Percentiles rank a stretch among this genome's conserved stretches.
Evolutionary conservation across 2,888 invertebrate genomes (phyloP).

Genomic region (Scaptomyza reducta): DNA sequence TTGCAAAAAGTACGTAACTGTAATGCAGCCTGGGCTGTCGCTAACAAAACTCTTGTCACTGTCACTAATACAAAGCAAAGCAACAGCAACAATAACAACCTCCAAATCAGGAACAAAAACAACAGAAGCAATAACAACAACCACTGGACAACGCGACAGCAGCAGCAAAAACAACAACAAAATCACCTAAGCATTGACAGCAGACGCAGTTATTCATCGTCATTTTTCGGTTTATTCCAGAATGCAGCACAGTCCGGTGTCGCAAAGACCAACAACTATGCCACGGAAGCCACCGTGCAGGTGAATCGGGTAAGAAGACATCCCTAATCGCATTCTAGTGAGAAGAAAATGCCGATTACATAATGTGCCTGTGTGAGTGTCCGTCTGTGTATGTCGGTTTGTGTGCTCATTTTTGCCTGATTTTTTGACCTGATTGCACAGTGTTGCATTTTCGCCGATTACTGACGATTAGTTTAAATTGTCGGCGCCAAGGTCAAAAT

Average conservation of each 20-base stretch:
- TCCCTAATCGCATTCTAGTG: background rate
- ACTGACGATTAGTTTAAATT: constrained; percentile 11
- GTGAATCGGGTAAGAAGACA: constrained; percentile 82
- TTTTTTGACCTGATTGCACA: constrained; percentile 56
- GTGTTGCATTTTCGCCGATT: constrained; percentile 55
- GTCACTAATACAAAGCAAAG: constrained; percentile 40
- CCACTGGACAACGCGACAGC: constrained; percentile 37
- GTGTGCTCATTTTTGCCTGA: constrained; percentile 11
- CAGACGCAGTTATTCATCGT: constrained; percentile 76
- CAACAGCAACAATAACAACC: constrained; percentile 5
- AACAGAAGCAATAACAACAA: constrained; percentile 30
- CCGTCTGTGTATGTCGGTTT: background rate
- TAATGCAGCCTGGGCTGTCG: constrained; percentile 39
- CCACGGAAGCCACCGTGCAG: constrained; percentile 84
- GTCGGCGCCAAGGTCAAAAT: constrained; percentile 41
- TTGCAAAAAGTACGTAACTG: constrained; percentile 82
- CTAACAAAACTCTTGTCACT: constrained; percentile 46
- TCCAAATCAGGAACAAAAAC: constrained; percentile 16
- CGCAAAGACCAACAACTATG: constrained; percentile 83
- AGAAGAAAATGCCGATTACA: constrained; percentile 61
- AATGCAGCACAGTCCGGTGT: constrained; percentile 77
- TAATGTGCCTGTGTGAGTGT: constrained; percentile 49
- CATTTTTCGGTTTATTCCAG: constrained; percentile 84
- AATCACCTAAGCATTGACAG: constrained; percentile 37
- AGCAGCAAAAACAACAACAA: constrained; percentile 34